Base-by-base conservation (phyloP, 2,888 invertebrate species). In the Calameuta pallipes region DNA sequence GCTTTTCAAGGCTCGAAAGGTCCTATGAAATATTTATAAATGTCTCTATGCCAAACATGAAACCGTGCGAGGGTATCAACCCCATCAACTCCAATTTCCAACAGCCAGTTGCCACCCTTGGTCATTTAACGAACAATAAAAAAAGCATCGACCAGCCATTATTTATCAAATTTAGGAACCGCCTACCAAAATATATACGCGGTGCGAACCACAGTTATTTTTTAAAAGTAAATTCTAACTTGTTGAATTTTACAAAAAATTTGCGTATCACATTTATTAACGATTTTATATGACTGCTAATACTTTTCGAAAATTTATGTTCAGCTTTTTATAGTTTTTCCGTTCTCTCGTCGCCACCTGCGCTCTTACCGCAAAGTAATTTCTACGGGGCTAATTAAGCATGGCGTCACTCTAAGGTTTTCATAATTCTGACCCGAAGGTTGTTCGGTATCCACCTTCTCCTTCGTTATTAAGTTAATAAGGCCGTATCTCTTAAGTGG, bases 21-120 rank as follows among this genome's bases (percentile, higher is more conserved):
- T 74, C 74, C 31, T 41, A 74, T 74, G 36, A 74, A 74, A 74
- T 74, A 74, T 74, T 74, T 36, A 35, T 74, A 74, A 35, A 74
- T 35, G 74, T 30, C 33, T 41, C 30, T 34, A 15, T 34, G 34
- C n/a, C n/a, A 4, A 74, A 30, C 23, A 33, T 41, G 23, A 35
- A 56, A 23, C n/a, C 74, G 74, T 23, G 74, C n/a, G 74, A 34
- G 74, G 34, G 34, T 74, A 56, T 56, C 56, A 56, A 56, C 56
- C 56, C 56, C 56, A 6, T 23, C 56, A 56, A 23, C 23, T 56
- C 23, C 56, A 56, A 23, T 56, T 56, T 9, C 23, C 23, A 56
- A 56, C 56, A 56, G 56, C 23, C 56, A 23, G 23, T 56, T 23
- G 9, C 9, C 56, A 56, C 56, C 56, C 56, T 56, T 23, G 56